Evolutionary conservation across 2,888 invertebrate genomes (phyloP).

Genomic region (Drosophila pegasa): DNA sequence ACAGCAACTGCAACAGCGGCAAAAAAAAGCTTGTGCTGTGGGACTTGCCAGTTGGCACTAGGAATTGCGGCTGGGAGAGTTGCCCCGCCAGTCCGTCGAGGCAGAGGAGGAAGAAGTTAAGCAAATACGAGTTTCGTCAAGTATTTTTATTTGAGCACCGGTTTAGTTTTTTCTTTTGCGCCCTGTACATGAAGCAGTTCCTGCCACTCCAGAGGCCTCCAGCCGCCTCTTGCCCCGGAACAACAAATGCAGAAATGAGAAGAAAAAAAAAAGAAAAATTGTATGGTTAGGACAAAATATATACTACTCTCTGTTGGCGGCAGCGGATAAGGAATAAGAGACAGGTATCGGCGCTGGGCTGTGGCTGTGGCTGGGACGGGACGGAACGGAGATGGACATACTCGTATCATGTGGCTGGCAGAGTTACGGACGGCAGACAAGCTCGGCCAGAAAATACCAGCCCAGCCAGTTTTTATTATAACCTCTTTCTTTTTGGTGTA

Average conservation of each 20-base stretch:
- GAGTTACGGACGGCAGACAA: slow-evolving; percentile 61
- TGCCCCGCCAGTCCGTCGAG: slow-evolving; percentile 29
- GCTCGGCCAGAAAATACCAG: slow-evolving; percentile 77
- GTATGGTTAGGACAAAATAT: slow-evolving; percentile 55
- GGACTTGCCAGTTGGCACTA: slow-evolving; percentile 18
- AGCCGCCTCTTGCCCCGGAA: slow-evolving; percentile 30
- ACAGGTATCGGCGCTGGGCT: not conserved
- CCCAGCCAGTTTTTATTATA: slow-evolving; percentile 72
- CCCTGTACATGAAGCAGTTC: slow-evolving; percentile 44
- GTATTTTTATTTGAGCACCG: slow-evolving; percentile 73
- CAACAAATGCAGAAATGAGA: slow-evolving; percentile 54
- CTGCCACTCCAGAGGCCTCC: slow-evolving; percentile 17
- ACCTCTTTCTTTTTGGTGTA: slow-evolving; percentile 28
- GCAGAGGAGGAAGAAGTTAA: slow-evolving; percentile 58
- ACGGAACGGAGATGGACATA: slow-evolving; percentile 35
- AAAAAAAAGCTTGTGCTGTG: slow-evolving; percentile 22
- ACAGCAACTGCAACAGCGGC: slow-evolving; percentile 17
- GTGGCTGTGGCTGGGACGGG: slow-evolving; percentile 29
- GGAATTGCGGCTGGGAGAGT: slow-evolving; percentile 33
- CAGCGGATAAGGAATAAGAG: slow-evolving; percentile 31
- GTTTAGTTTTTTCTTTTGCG: slow-evolving; percentile 49
- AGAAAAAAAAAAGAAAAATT: slow-evolving; percentile 30
- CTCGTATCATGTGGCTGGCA: slow-evolving; percentile 54
- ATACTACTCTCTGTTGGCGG: slow-evolving; percentile 31
- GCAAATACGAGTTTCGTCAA: slow-evolving; percentile 77